Conservation (phyloP, 2,113 vertebrate species). For the Manacus vitellinus region DNA sequence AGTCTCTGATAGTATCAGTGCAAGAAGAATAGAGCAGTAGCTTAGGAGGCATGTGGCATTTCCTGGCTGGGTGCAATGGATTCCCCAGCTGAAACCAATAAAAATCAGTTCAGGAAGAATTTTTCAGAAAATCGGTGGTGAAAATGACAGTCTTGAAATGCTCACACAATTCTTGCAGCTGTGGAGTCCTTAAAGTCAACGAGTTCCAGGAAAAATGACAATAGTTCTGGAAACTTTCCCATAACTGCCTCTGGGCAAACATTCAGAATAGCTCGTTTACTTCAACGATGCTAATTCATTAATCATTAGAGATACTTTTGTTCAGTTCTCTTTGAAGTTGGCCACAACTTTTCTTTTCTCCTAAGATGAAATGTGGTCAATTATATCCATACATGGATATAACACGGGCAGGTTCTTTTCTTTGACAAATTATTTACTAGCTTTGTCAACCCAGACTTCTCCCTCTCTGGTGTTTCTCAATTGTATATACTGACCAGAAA, state of each 20-base stretch:
- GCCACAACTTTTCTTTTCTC: conserved; percentile 65
- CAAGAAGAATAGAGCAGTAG: conserved; percentile 64
- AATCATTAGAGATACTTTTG: conserved; percentile 64
- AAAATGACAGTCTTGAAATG: conserved; percentile 74
- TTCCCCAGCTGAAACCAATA: conserved; percentile 81
- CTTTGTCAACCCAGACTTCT: conserved; percentile 26
- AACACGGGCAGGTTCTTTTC: conserved; percentile 48
- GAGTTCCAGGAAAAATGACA: conserved; percentile 70
- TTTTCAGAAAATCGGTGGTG: conserved; percentile 73
- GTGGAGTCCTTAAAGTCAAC: conserved; percentile 68
- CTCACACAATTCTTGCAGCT: conserved; percentile 77
- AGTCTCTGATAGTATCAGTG: conserved; percentile 61
- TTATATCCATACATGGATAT: conserved; percentile 56
- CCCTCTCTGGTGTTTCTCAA: not conserved
- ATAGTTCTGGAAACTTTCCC: conserved; percentile 70
- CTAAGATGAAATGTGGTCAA: conserved; percentile 65
- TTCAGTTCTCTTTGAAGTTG: conserved; percentile 64
- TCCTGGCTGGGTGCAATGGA: conserved; percentile 57
- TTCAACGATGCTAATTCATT: conserved; percentile 70
- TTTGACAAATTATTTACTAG: conserved; percentile 40
- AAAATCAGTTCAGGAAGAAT: conserved; percentile 77
- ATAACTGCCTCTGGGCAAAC: conserved; percentile 58
- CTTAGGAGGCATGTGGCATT: conserved; percentile 73
- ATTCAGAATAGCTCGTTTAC: conserved; percentile 66
- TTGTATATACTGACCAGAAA: conserved; percentile 49